Evolutionary conservation across 2,797 vertebrate species (phyloP), one percentile per base, ranked within the genome.

Genomic region (Microtus obscurus): DNA sequence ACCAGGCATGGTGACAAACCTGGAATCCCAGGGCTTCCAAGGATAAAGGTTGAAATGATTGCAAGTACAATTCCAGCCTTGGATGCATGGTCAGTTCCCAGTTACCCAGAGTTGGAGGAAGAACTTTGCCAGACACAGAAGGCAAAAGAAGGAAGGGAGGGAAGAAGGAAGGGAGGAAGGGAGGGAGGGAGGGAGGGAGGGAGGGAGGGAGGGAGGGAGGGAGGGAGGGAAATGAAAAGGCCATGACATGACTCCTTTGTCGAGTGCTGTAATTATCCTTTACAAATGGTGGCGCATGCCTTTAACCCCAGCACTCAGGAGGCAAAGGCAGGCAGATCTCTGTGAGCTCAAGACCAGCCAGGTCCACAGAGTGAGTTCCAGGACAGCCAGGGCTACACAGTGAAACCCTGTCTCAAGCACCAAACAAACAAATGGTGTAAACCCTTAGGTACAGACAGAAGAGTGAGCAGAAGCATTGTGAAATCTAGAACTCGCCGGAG

Each of bases 181-280:
- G 2, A 6, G 5, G 13, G 23, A 43, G 11, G 12, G 23, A 45
- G 19, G 25, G 37, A 43, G 11, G 73, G 23, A 43, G 27, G 43
- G 12, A 29, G 25, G 40, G 12, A 14, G 6, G 40, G 40, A 29
- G 2, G 37, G 21, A 37, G 4, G 16, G 8, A 21, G 6, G 34
- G 12, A 79, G 23, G 11, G 23, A 34, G 2, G 17, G 31, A 74
- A 40, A 43, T 16, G 7, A 59, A 87, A 56, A 31, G 37, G 27
- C 25, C 25, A 76, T 51, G 2, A 59, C 87, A 53, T 34, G 76
- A 95, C 78, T 91, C n/a, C 40, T 94, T 93, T 80, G 87, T 61
- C 27, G 16, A 79, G 48, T 91, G 59, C 77, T 69, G 69, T 89
- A 91, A 93, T 53, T 86, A 82, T 43, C 17, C n/a, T 91, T 63